Evolutionary conservation across 2,797 vertebrate species (phyloP).

Genomic region (Schizothorax lantsangensis): DNA sequence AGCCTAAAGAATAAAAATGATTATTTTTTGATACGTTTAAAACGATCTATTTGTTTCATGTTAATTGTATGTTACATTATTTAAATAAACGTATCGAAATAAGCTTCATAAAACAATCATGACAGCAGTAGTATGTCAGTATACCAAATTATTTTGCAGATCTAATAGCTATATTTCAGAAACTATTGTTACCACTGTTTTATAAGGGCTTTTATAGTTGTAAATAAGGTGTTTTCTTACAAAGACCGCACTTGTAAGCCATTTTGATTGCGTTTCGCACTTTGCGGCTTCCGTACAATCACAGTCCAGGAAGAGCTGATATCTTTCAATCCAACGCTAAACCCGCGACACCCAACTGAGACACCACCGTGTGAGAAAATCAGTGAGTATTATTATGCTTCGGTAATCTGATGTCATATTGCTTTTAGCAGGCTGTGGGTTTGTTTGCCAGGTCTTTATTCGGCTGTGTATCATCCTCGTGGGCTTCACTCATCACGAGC

Average conservation of each 20-base stretch:
- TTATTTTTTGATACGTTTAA: too few species aligned
- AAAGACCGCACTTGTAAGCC: not conserved
- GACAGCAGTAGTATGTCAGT: not conserved
- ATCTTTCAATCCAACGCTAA: conserved; percentile 12
- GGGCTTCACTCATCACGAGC: conserved; percentile 15
- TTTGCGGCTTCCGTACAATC: conserved; percentile 56
- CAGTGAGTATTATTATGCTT: not conserved
- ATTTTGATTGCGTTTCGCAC: not conserved
- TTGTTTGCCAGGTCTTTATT: not conserved
- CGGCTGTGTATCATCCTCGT: conserved; percentile 7
- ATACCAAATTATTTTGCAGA: not conserved
- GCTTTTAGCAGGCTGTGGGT: not conserved
- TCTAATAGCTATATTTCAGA: not conserved
- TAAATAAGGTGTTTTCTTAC: not conserved
- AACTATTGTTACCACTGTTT: not conserved
- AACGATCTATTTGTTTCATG: too few species aligned
- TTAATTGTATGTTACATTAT: not conserved
- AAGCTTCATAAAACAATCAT: not conserved
- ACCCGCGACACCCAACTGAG: not conserved
- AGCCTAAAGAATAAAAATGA: too few species aligned
- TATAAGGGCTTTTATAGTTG: not conserved
- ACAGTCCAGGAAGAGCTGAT: conserved; percentile 40
- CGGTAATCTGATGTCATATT: not conserved
- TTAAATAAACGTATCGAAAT: not conserved
- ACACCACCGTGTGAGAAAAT: not conserved